Evolutionary conservation across 2,888 invertebrate genomes (phyloP), one percentile per base, ranked within the genome.

Genomic region (Pyralis farinalis): DNA sequence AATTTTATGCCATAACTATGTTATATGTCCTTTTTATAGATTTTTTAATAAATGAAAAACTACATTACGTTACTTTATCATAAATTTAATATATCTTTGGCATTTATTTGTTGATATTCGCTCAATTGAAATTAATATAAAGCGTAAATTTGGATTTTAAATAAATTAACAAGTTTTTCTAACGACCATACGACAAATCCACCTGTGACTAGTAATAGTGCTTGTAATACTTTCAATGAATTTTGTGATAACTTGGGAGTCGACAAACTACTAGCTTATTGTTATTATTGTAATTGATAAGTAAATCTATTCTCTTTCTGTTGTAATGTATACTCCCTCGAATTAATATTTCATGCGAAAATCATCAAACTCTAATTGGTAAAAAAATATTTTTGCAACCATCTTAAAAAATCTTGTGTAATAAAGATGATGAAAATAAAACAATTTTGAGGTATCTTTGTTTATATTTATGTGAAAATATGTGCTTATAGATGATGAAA

Each of bases 1-100:
- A 74, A 76, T 80, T 81, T 79, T 79, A 86, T 84, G 86, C 86
- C 86, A 86, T 86, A 86, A 83, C 80, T 85, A 84, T 86, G 84
- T 83, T 85, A 83, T 80, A 60, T 53, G 46, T 51, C 53, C 53
- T 69, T 76, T 80, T 81, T 76, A 69, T 74, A 78, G 69, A 58
- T 71, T 73, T 81, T 78, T 80, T 65, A 3, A 3, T 3, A 16
- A 64, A 48, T 53, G 46, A 43, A 60, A 63, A 62, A 63, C 65
- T 65, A 63, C 68, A 71, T 67, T 72, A 63, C 58, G 61, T 56
- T 66, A 58, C 53, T 56, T 62, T 69, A 68, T 58, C 61, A 51
- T 62, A 63, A 64, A 46, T 49, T 46, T 51, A 51, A 51, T 64
- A 59, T 68, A 69, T 71, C 68, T 74, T 75, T 74, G 71, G 73